A percentile compares a stretch with the other conserved stretches of the same genome.
Conservation (phyloP, 2,113 vertebrate species). For the Nestor notabilis region DNA sequence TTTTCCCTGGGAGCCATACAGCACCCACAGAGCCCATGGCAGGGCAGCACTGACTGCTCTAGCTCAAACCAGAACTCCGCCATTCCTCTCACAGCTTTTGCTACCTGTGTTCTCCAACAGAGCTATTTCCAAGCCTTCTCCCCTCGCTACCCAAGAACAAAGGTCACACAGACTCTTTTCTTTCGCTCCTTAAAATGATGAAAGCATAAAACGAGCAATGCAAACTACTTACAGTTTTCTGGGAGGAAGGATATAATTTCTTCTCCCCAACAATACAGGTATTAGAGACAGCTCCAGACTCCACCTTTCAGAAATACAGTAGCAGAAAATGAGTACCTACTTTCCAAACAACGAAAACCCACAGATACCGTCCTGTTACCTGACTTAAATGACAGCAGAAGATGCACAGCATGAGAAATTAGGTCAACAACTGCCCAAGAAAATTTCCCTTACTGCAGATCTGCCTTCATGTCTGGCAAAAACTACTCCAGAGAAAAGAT, state of each 20-base stretch:
- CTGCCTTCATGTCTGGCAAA: not conserved
- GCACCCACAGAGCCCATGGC: not conserved
- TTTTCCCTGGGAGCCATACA: rapidly evolving
- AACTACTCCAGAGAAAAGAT: not conserved
- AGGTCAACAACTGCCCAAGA: not conserved
- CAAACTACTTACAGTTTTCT: slow-evolving; percentile 45
- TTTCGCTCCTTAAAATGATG: not conserved
- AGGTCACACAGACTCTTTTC: rapidly evolving
- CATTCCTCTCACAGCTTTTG: not conserved
- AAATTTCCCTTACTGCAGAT: not conserved
- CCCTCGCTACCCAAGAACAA: not conserved
- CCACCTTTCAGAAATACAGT: slow-evolving; percentile 45
- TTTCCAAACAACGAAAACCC: not conserved
- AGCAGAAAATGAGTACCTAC: not conserved
- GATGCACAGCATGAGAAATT: not conserved
- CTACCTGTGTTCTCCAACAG: not conserved
- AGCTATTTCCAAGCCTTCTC: not conserved
- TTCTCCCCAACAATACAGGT: slow-evolving; percentile 41
- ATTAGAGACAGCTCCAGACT: slow-evolving; percentile 20
- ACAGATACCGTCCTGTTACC: not conserved
- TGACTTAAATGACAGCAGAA: not conserved
- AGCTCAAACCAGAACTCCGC: not conserved
- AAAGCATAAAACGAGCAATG: not conserved
- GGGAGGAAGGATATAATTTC: slow-evolving; percentile 2
- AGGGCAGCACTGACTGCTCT: not conserved